A percentile compares a stretch with the other conserved stretches of the same genome.
phyloP scores from a whole-genome alignment of 2,888 invertebrate species.

The Polyploca ridens region DNA sequence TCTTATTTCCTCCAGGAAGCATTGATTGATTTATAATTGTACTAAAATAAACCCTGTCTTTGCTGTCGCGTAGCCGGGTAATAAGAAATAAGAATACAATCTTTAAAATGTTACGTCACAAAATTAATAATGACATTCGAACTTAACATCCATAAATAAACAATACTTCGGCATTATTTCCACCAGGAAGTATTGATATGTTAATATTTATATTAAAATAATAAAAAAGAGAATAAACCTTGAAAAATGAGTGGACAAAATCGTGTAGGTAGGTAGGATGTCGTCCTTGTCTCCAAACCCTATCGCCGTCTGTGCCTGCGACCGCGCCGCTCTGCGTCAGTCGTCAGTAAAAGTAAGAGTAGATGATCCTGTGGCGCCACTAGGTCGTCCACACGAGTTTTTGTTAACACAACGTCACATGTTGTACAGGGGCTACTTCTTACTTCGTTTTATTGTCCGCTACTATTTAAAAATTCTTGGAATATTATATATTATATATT shows the following conservation, averaged over 20 bases:
- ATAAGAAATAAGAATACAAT: too few relatives aligned
- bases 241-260: not conserved
- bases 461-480: too few relatives aligned
- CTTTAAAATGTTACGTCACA: not conserved
- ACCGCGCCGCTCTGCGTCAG: not conserved
- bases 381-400: conserved; percentile 20
- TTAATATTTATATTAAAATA: not conserved
- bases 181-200: not conserved
- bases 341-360: conserved; percentile 9
- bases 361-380: conserved; percentile 20
- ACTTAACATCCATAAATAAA: not conserved
- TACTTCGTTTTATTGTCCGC: not conserved
- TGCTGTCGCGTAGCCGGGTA: too few relatives aligned
- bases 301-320: not conserved
- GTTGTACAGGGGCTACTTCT: not conserved
- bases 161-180: not conserved
- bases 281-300: not conserved
- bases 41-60: too few relatives aligned
- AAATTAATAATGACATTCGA: not conserved
- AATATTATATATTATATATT: not conserved
- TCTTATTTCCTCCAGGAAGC: too few relatives aligned
- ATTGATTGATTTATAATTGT: too few relatives aligned
- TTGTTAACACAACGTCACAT: conserved; percentile 8
- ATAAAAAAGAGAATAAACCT: not conserved
- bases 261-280: not conserved